Evolutionary conservation across 2,113 vertebrate species (phyloP).

Genomic region (Festucalex cinctus): DNA sequence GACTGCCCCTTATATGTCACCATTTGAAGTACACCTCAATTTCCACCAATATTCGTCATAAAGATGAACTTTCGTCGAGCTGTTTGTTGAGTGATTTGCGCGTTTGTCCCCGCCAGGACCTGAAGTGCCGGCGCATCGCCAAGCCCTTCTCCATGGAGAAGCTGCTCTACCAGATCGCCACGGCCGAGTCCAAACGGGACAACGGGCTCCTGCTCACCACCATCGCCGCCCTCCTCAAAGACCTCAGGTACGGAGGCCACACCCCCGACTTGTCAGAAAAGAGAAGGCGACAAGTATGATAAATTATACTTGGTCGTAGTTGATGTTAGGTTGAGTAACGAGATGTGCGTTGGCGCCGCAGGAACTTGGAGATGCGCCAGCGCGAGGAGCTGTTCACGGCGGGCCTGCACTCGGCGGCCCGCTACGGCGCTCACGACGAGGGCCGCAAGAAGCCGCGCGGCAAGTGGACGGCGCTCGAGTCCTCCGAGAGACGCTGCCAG

Average conservation of each 20-base stretch:
- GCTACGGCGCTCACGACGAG: slow-evolving; percentile 91
- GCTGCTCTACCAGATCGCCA: slow-evolving; percentile 97
- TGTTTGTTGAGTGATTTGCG: background rate
- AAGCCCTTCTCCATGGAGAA: slow-evolving; percentile 99
- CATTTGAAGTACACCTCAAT: too few relatives aligned
- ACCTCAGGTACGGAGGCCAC: slow-evolving; percentile 84
- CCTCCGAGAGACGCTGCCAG: slow-evolving; percentile 93
- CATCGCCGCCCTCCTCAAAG: slow-evolving; percentile 92
- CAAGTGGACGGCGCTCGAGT: slow-evolving; percentile 94
- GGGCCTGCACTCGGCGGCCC: slow-evolving; percentile 89
- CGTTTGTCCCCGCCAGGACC: slow-evolving; percentile 77
- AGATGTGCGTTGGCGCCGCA: background rate
- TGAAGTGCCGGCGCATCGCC: slow-evolving; percentile 92
- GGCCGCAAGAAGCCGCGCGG: slow-evolving; percentile 90
- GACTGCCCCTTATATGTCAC: too few relatives aligned
- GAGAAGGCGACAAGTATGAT: too few relatives aligned
- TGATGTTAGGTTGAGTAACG: too few relatives aligned
- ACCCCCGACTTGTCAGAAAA: too few relatives aligned
- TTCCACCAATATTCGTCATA: too few relatives aligned
- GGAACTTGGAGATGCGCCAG: slow-evolving; percentile 95
- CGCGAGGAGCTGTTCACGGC: slow-evolving; percentile 91
- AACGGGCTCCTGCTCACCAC: slow-evolving; percentile 91
- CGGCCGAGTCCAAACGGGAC: slow-evolving; percentile 94
- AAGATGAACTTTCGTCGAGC: too few relatives aligned
- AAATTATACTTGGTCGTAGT: too few relatives aligned